Evolutionary conservation across 2,888 invertebrate genomes (phyloP).

Genomic region (Sialis lutaria): DNA sequence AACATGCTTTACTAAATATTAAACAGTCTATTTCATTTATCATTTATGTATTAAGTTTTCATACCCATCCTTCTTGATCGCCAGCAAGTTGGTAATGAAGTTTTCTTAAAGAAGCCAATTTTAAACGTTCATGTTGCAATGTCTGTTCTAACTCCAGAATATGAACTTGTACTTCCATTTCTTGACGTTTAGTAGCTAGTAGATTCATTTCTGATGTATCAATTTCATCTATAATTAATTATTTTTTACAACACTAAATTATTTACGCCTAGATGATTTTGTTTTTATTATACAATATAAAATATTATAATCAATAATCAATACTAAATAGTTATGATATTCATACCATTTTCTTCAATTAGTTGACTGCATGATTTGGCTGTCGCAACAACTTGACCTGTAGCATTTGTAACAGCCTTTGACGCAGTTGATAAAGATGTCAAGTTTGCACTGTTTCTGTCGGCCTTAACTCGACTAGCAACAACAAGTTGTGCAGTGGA

Average conservation of each 20-base stretch:
- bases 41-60: neutral
- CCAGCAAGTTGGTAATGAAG: slow-evolving; percentile 82
- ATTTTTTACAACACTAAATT: neutral
- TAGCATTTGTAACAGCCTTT: slow-evolving; percentile 74
- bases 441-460: slow-evolving; percentile 62
- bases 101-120: slow-evolving; percentile 71
- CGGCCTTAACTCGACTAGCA: slow-evolving; percentile 90
- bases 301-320: neutral
- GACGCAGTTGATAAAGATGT: slow-evolving; percentile 72
- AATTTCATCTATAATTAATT: slow-evolving; percentile 45
- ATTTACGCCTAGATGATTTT: no score
- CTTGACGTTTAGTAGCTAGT: slow-evolving; percentile 86
- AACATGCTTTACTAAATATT: no score
- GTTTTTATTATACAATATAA: no score
- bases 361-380: slow-evolving; percentile 78
- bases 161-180: slow-evolving; percentile 95
- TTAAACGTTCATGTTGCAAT: slow-evolving; percentile 71
- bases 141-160: slow-evolving; percentile 85
- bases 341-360: slow-evolving; percentile 60
- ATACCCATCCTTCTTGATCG: slow-evolving; percentile 29
- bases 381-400: slow-evolving; percentile 79
- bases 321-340: neutral
- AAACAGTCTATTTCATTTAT: no score
- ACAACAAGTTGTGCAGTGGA: slow-evolving; percentile 95
- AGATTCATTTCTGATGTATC: slow-evolving; percentile 79